These are phyloP conservation scores for Hydrolagus colliei DNA, from an alignment of 2,797 vertebrate genomes.

Conservation along the genomic window DNA sequence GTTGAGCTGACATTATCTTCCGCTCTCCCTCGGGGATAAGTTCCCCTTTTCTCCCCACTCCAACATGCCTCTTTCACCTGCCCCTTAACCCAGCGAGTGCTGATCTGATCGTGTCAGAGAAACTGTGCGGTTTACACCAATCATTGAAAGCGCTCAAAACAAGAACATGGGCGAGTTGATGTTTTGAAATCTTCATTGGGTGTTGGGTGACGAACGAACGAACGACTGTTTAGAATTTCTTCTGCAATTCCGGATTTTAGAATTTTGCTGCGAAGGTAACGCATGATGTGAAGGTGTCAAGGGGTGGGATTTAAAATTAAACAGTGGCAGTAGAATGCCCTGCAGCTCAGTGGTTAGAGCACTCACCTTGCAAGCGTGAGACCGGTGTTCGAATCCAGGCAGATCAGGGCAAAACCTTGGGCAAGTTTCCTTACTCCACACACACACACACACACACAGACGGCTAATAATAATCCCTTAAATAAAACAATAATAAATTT, in stretches of 20 bases:
- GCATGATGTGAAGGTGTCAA: background rate
- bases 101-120: background rate
- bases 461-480: no score
- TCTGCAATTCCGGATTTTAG: constrained; percentile 2
- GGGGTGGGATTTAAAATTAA: constrained; percentile 20
- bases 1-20: no score
- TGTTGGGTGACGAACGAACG: background rate
- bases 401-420: no score
- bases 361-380: no score
- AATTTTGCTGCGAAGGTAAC: constrained; percentile 4
- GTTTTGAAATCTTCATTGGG: background rate
- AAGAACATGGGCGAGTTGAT: background rate
- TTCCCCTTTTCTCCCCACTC: background rate
- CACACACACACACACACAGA: no score
- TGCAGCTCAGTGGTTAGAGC: no score
- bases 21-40: background rate
- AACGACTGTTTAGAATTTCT: background rate
- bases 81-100: no score
- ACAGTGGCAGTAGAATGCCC: background rate
- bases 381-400: no score
- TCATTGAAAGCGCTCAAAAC: background rate
- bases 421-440: no score
- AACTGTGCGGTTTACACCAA: background rate
- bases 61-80: background rate
- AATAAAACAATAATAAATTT: no score